phyloP scores from a whole-genome alignment of 2,113 vertebrate genomes.

The Gopherus evgoodei region DNA sequence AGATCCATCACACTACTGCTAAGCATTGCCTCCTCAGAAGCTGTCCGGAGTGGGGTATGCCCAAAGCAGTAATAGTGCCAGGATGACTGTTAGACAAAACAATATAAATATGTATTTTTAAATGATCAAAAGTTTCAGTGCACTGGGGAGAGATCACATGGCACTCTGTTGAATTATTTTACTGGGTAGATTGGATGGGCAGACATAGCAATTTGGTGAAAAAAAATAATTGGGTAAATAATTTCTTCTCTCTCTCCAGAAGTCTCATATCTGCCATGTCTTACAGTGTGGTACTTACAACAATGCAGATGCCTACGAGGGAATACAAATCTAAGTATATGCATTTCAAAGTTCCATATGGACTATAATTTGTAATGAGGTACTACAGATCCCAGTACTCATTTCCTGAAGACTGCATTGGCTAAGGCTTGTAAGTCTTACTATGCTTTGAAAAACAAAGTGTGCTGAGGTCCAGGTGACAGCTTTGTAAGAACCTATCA shows the following conservation, averaged over 20 bases:
- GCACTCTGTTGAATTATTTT: background rate
- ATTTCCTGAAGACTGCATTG: background rate
- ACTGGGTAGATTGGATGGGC: background rate
- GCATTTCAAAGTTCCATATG: background rate
- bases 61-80: slow-evolving; percentile 54
- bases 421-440: background rate
- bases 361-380: background rate
- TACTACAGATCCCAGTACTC: background rate
- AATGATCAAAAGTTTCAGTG: slow-evolving; percentile 17
- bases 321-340: background rate
- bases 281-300: background rate
- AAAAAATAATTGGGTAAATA: background rate
- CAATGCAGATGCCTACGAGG: background rate
- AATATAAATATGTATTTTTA: slow-evolving; percentile 37
- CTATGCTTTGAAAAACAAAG: background rate
- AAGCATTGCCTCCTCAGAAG: slow-evolving; percentile 57
- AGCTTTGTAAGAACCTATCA: background rate
- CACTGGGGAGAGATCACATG: background rate
- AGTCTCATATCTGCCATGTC: background rate
- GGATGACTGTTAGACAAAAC: slow-evolving; percentile 65
- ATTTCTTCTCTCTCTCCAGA: background rate
- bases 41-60: slow-evolving; percentile 47
- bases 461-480: background rate
- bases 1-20: background rate
- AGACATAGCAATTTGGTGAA: background rate